A percentile compares a stretch with the other conserved stretches of the same genome.
Conservation (phyloP, 2,113 vertebrate genomes). For the Sclerurus mexicanus region DNA sequence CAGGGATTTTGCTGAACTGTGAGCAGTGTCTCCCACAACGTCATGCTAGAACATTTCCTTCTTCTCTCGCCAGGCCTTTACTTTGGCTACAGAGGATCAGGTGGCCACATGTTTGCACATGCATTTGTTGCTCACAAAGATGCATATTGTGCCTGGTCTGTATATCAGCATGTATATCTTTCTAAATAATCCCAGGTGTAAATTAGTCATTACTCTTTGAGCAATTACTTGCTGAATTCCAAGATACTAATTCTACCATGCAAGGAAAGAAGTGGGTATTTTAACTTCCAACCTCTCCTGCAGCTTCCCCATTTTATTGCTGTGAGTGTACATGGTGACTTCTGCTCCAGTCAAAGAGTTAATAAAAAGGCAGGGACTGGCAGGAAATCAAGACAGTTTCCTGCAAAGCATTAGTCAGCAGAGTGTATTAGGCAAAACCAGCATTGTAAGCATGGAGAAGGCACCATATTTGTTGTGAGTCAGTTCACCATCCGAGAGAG, state of each 20-base stretch:
- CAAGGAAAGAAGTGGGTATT: background rate
- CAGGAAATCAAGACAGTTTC: background rate
- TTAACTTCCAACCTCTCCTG: background rate
- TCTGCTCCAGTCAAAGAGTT: background rate
- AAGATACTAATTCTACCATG: background rate
- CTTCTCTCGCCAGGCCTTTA: conserved; percentile 34
- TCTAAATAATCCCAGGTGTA: background rate
- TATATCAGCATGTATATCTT: background rate
- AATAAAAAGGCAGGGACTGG: background rate
- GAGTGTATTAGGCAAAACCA: background rate
- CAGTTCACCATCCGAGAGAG: rapidly evolving
- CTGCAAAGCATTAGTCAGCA: background rate
- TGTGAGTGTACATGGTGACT: background rate
- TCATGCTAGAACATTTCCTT: conserved; percentile 46
- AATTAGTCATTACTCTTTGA: conserved; percentile 2
- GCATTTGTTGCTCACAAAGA: conserved; percentile 14
- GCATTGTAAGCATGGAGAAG: background rate
- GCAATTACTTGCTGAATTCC: conserved; percentile 17
- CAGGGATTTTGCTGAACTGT: conserved; percentile 50
- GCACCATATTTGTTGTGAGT: background rate
- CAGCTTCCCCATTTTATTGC: background rate
- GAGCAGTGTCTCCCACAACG: conserved; percentile 50
- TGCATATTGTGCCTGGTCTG: background rate
- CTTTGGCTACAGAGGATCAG: background rate
- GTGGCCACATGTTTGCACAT: background rate